These are phyloP conservation scores for Melanitta fusca DNA, from an alignment of 2,797 vertebrate genomes.

Conservation along the genomic window DNA sequence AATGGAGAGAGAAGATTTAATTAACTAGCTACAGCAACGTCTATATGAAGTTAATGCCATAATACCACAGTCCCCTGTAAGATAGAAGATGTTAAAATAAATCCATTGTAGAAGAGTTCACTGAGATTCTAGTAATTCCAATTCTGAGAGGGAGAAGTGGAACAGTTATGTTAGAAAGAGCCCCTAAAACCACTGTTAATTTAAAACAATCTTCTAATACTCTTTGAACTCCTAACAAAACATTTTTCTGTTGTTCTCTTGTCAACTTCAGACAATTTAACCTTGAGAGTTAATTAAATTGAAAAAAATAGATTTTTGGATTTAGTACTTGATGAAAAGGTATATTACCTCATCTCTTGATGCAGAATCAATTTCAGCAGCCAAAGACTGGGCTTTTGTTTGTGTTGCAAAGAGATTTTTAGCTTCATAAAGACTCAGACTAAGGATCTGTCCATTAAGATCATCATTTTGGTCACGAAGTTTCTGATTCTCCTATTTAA, in stretches of 20 bases:
- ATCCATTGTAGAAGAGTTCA: not conserved
- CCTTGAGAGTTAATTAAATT: not conserved
- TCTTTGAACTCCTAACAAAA: not conserved
- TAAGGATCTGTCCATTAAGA: constrained; percentile 95
- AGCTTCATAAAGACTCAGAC: constrained; percentile 94
- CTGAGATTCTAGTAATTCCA: not conserved
- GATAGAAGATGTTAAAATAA: not conserved
- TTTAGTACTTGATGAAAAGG: not conserved
- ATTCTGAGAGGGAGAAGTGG: not conserved
- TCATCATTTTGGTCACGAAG: constrained; percentile 96
- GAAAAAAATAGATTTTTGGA: not conserved
- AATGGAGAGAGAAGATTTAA: not conserved
- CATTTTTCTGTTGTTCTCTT: not conserved
- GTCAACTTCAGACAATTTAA: not conserved
- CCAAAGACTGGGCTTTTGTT: constrained; percentile 96
- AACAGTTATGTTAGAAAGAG: not conserved
- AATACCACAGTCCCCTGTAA: not conserved
- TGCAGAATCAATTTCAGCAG: constrained; percentile 95
- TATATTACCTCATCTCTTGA: constrained; percentile 91
- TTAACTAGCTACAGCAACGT: not conserved
- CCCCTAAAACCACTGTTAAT: not conserved
- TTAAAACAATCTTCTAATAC: not conserved
- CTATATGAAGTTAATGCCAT: not conserved
- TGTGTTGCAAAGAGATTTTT: constrained; percentile 95
- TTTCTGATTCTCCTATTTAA: constrained; percentile 92